Conservation (phyloP, 2,888 invertebrate species). For the Argyresthia goedartella region DNA sequence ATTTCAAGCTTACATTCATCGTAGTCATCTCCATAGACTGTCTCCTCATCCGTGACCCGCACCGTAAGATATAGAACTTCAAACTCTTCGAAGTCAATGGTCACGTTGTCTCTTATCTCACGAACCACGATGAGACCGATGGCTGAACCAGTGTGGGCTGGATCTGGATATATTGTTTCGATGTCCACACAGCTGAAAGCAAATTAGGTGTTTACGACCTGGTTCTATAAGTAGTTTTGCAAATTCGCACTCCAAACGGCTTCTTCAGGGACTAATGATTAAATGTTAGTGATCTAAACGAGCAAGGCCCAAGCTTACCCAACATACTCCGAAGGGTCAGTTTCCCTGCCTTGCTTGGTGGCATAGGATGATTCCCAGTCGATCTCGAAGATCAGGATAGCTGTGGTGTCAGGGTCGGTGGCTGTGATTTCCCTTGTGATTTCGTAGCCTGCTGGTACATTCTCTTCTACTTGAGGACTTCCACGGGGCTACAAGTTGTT, state of each 20-base stretch:
- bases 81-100: conserved; percentile 72
- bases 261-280: too few relatives aligned
- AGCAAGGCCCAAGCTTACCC: conserved; percentile 22
- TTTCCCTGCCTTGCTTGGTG: conserved; percentile 65
- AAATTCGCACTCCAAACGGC: background rate
- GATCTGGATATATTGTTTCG: conserved; percentile 37
- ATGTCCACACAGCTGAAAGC: conserved; percentile 53
- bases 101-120: conserved; percentile 41
- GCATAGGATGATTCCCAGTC: conserved; percentile 72
- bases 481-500: conserved; percentile 41
- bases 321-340: conserved; percentile 32
- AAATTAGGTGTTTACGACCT: too few relatives aligned
- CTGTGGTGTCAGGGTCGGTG: conserved; percentile 72
- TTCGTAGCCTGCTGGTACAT: conserved; percentile 41
- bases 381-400: conserved; percentile 68
- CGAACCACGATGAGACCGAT: conserved; percentile 41
- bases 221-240: too few relatives aligned
- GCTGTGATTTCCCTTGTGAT: conserved; percentile 61
- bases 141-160: conserved; percentile 30
- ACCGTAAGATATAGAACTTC: conserved; percentile 70
- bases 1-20: conserved; percentile 70
- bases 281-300: too few relatives aligned
- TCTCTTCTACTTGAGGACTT: conserved; percentile 67
- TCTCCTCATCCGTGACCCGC: conserved; percentile 59
- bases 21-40: conserved; percentile 48